Conservation (phyloP, 2,888 invertebrate genomes). For the Pollenia griseotomentosa region DNA sequence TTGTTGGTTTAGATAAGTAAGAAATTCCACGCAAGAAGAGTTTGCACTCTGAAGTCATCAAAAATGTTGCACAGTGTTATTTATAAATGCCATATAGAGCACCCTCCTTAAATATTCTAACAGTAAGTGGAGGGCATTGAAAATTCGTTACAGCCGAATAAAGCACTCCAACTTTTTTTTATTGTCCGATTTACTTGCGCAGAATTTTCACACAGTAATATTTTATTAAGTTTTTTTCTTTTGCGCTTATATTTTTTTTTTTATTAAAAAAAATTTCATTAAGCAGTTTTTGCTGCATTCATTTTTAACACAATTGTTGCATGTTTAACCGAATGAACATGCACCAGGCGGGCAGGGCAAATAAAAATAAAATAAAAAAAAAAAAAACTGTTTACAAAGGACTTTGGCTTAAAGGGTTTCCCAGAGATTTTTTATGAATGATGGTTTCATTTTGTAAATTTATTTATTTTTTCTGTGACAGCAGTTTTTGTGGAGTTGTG, state of each 20-base stretch:
- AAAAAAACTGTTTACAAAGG: constrained; percentile 35
- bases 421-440: constrained; percentile 2
- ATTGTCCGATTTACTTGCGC: neutral
- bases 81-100: too few relatives aligned
- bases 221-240: constrained; percentile 11
- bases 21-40: too few relatives aligned
- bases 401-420: constrained; percentile 60
- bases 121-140: too few relatives aligned
- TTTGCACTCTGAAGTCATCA: too few relatives aligned
- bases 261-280: constrained; percentile 1
- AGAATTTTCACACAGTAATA: constrained; percentile 12
- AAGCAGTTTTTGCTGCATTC: constrained; percentile 17
- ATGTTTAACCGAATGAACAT: constrained; percentile 34
- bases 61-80: too few relatives aligned
- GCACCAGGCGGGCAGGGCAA: neutral
- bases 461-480: constrained; percentile 24
- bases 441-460: neutral
- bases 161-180: neutral
- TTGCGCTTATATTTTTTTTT: constrained; percentile 6
- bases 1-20: too few relatives aligned
- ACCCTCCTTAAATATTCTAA: too few relatives aligned
- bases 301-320: constrained; percentile 63
- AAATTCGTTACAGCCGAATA: too few relatives aligned
- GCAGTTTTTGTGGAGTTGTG: neutral
- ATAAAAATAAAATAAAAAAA: neutral